Conservation (phyloP, 1,140 invertebrate genomes). For the Procambarus virginalis region DNA sequence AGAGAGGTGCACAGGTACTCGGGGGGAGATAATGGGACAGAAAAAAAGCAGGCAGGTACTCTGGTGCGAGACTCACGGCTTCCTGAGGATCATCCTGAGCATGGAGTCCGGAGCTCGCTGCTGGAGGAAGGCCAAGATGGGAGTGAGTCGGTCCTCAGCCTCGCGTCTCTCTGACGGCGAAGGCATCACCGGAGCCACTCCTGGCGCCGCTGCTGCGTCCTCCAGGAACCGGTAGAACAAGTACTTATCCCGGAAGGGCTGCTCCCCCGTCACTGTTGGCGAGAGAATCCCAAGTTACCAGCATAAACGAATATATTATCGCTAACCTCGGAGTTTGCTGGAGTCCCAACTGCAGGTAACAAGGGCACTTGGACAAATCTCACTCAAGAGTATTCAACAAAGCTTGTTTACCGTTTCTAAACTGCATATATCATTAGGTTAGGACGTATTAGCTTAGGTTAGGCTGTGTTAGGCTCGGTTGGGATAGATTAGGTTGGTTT, state of each 20-base stretch:
- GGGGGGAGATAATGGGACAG: neutral
- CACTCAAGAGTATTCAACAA: too few species aligned
- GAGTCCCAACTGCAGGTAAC: too few species aligned
- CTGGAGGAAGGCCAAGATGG: constrained; percentile 80
- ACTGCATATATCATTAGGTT: too few species aligned
- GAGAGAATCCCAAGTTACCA: neutral
- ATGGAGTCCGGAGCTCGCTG: constrained; percentile 82
- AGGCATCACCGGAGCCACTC: constrained; percentile 67
- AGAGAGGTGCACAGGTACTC: too few species aligned
- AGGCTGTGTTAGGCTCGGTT: too few species aligned
- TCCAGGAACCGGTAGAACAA: constrained; percentile 87
- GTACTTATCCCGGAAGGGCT: constrained; percentile 89
- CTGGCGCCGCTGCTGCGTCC: constrained; percentile 78
- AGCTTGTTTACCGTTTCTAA: too few species aligned
- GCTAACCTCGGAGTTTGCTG: too few species aligned
- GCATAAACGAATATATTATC: too few species aligned
- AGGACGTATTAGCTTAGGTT: too few species aligned
- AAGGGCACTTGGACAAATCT: too few species aligned
- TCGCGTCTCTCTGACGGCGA: constrained; percentile 78
- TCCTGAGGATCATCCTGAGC: constrained; percentile 86
- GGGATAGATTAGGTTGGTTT: too few species aligned
- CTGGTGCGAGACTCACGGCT: constrained; percentile 80
- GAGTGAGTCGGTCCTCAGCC: constrained; percentile 82
- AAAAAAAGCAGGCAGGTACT: neutral
- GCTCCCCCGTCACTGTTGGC: constrained; percentile 82